Conservation (phyloP, 2,113 vertebrate species). For the Mugil cephalus region DNA sequence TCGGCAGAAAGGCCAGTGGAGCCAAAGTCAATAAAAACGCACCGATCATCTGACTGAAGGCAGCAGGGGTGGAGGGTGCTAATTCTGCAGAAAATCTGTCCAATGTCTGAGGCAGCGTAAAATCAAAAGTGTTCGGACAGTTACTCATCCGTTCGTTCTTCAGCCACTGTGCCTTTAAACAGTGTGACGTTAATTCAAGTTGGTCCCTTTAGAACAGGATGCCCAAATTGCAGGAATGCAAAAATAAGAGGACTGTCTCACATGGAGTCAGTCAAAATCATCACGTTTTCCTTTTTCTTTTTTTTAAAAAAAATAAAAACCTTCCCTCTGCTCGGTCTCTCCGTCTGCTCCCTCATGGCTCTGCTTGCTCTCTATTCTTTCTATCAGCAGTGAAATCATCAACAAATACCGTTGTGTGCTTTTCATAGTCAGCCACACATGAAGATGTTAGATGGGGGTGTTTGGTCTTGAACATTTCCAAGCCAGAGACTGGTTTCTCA, state of each 20-base stretch:
- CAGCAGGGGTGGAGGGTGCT: neutral
- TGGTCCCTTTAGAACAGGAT: too few relatives aligned
- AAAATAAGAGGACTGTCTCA: neutral
- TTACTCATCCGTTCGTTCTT: neutral
- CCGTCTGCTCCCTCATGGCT: neutral
- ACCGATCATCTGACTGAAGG: neutral
- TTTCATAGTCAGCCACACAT: conserved; percentile 7
- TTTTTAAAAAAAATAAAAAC: too few relatives aligned
- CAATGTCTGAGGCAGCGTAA: neutral
- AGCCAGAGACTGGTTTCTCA: too few relatives aligned
- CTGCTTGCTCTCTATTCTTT: conserved; percentile 9
- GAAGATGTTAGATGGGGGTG: conserved; percentile 8
- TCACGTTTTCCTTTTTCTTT: too few relatives aligned
- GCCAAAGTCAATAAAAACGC: too few relatives aligned
- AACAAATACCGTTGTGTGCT: conserved; percentile 16
- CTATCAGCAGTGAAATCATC: conserved; percentile 12
- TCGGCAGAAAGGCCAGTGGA: too few relatives aligned
- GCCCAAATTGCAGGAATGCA: neutral
- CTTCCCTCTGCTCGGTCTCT: too few relatives aligned
- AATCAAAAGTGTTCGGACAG: neutral
- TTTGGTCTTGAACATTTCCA: neutral
- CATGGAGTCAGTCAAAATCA: too few relatives aligned
- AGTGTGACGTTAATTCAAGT: too few relatives aligned
- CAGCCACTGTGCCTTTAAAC: too few relatives aligned
- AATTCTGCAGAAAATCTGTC: neutral